Conservation (phyloP, 2,797 vertebrate species). For the Pseudochirops corinnae region DNA sequence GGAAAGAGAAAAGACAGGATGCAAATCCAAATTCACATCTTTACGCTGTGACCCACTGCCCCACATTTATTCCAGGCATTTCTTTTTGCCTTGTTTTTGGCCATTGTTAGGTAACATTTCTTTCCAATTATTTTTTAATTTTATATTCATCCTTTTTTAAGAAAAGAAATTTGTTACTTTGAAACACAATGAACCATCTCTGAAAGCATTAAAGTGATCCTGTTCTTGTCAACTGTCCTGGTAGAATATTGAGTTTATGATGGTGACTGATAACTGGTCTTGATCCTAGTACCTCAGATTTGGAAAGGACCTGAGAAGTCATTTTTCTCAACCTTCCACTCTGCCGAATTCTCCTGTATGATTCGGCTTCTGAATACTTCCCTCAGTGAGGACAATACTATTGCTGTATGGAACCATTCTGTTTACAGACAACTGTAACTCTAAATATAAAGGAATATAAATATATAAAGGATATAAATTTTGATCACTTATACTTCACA, state of each 20-base stretch:
- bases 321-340: neutral
- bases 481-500: neutral
- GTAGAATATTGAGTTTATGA: neutral
- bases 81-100: neutral
- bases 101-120: neutral
- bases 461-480: neutral
- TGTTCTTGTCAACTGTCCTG: neutral
- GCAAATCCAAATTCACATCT: neutral
- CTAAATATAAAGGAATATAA: neutral
- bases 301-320: neutral
- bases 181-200: neutral
- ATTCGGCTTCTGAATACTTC: neutral
- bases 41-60: neutral
- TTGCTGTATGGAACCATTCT: neutral
- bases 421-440: neutral
- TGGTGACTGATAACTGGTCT: neutral
- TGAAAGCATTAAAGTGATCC: neutral
- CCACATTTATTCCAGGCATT: neutral
- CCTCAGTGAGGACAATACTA: neutral
- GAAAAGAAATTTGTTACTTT: neutral
- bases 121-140: neutral
- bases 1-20: neutral
- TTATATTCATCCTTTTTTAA: neutral
- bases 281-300: neutral
- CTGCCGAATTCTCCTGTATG: neutral